Base-by-base conservation (phyloP, 2,113 vertebrate species). In the Electrona antarctica region DNA sequence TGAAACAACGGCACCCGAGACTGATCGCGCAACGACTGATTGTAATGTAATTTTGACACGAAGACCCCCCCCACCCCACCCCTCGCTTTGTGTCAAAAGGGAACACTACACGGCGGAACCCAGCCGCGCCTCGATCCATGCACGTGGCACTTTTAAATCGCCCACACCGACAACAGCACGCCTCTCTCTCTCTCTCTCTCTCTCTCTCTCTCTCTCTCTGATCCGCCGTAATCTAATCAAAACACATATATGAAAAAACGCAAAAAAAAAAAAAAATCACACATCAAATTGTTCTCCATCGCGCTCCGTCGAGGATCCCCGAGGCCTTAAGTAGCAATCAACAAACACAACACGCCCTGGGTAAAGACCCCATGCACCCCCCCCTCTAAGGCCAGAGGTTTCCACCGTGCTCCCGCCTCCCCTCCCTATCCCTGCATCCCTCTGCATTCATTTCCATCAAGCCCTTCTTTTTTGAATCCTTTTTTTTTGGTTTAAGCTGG, bases 401-500 rank as follows among this genome's bases (percentile, higher is more conserved):
- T 33, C 29, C 29, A 33, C 59, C 10, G 41, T 0, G 7, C 51
- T 67, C 9, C 56, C 61, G n/a, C n/a, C 64, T 64, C 57, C 29
- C 29, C 29, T 4, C 55, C 28, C 71, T 72, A 48, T 72, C 64
- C 29, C 73, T 60, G 67, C 81, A 74, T 61, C 33, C 21, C 77
- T 80, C 78, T 78, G 75, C 80, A 83, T 79, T 79, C 62, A 83
- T 82, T 85, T 13, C 72, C 73, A 78, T 82, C 72, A 74, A 77
- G 41, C 49, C 60, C 74, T 75, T 64, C 77, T 81, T 74, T 78
- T n/a, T n/a, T n/a, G n/a, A n/a, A n/a, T n/a, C n/a, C n/a, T n/a
- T n/a, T n/a, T n/a, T n/a, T n/a, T n/a, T n/a, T n/a, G n/a, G n/a
- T n/a, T n/a, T n/a, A n/a, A n/a, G 68, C 74, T 76, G 85, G 78